Evolutionary conservation across 1,140 invertebrate species (phyloP), one percentile per base, ranked within the genome.

Genomic region (Berghia stephanieae): DNA sequence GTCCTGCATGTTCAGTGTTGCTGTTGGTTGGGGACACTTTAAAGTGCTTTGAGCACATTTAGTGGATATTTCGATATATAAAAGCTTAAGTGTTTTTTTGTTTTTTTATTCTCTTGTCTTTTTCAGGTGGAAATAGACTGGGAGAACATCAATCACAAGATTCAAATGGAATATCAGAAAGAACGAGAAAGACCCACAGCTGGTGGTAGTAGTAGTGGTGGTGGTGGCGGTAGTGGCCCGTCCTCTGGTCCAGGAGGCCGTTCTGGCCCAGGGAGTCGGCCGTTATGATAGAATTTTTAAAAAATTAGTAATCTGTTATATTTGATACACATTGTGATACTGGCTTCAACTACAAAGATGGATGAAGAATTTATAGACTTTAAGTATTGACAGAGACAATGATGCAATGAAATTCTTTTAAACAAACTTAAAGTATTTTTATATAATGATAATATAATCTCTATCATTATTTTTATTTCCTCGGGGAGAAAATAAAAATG

Each of bases 111-210:
- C 40, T 63, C 46, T 83, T 74, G 57, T 44, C 73, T 68, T 69
- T 83, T 82, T n/a, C 79, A 92, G 91, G 89, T 91, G 74, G 90
- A 92, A 80, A 86, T 92, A 21, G 91, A 92, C 83, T 92, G 91
- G 91, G 89, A 91, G 70, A 91, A 90, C 73, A 91, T 92, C 68
- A 87, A 88, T 73, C 88, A 88, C 44, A 91, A 91, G 81, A 90
- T 92, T 67, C 88, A 90, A 75, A 88, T 87, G 79, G 90, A 92
- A 79, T 89, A 90, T 78, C 89, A 90, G 46, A 90, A 89, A 73
- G 91, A 91, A 79, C 77, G 86, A 71, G 86, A 87, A 66, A 69
- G 86, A n/a, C 86, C 86, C 1, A 42, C 80, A 13, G 66, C 16
- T n/a, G 66, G 24, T 6, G n/a, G 57, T 13, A 8, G 44, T 52